Evolutionary conservation across 2,113 vertebrate species (phyloP).

Genomic region (Thunnus maccoyii): DNA sequence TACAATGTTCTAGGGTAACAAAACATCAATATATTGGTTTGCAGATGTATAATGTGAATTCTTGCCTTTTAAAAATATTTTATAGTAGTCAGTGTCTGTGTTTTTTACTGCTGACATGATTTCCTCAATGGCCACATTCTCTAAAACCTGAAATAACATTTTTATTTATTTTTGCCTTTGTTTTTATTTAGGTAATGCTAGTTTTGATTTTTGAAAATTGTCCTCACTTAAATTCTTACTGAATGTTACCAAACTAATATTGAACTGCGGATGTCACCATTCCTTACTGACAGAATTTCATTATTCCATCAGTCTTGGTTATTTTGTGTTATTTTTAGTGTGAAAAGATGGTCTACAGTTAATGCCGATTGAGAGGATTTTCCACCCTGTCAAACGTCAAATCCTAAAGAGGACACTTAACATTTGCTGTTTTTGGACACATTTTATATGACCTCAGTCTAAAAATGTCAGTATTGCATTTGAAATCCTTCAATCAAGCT

Average conservation of each 20-base stretch:
- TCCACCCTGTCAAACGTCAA: conserved; percentile 54
- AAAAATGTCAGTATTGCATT: conserved; percentile 13
- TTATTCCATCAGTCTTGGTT: conserved; percentile 6
- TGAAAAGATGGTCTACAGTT: conserved; percentile 18
- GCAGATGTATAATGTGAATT: conserved; percentile 17
- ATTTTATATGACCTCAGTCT: conserved; percentile 17
- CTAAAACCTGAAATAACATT: background rate
- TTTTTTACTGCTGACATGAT: conserved; percentile 9
- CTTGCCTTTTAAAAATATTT: background rate
- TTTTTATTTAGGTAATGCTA: background rate
- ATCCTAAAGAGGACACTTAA: conserved; percentile 22
- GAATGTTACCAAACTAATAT: background rate
- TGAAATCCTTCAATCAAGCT: conserved; percentile 42
- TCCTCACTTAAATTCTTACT: background rate
- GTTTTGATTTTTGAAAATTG: background rate
- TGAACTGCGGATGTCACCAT: background rate
- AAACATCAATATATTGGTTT: conserved; percentile 39
- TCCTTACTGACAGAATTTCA: conserved; percentile 13
- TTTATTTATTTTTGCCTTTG: background rate
- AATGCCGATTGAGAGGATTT: conserved; percentile 60
- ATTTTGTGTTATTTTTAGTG: conserved; percentile 27
- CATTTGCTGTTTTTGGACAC: conserved; percentile 22
- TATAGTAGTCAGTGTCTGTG: background rate
- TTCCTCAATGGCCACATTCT: background rate
- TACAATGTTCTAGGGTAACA: conserved; percentile 23